Conservation (phyloP, 2,113 vertebrate species). For the Empidonax traillii region DNA sequence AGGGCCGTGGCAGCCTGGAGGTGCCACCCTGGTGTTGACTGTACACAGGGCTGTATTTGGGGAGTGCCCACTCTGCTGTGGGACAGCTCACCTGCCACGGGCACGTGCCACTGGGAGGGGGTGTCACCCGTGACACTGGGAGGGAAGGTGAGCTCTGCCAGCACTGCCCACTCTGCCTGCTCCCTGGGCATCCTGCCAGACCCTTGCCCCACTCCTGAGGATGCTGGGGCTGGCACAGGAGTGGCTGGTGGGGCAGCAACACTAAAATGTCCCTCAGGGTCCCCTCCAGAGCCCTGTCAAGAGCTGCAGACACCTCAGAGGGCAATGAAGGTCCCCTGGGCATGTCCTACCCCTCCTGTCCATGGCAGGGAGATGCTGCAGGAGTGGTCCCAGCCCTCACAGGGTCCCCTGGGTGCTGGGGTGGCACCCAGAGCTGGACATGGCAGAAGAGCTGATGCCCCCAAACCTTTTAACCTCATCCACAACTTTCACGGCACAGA, state of each 20-base stretch:
- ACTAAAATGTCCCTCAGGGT: background rate
- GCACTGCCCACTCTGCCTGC: background rate
- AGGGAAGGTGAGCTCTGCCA: background rate
- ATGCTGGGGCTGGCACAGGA: background rate
- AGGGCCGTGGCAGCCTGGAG: background rate
- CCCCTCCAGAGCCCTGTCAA: background rate
- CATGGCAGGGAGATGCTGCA: background rate
- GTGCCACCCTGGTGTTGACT: background rate
- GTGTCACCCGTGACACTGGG: background rate
- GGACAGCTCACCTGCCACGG: background rate
- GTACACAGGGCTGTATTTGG: background rate
- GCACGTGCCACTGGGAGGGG: accelerated
- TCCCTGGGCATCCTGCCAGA: background rate
- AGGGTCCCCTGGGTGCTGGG: background rate
- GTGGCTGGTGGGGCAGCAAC: background rate
- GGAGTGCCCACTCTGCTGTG: accelerated
- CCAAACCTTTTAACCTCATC: background rate
- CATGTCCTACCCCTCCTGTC: background rate
- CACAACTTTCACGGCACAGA: accelerated
- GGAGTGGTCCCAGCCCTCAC: background rate
- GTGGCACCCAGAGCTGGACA: background rate
- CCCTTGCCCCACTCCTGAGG: background rate
- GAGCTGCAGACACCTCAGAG: background rate
- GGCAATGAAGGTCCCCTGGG: background rate
- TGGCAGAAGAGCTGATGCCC: background rate